phyloP scores from a whole-genome alignment of 2,888 invertebrate species.

The Pristionchus arcanus region DNA sequence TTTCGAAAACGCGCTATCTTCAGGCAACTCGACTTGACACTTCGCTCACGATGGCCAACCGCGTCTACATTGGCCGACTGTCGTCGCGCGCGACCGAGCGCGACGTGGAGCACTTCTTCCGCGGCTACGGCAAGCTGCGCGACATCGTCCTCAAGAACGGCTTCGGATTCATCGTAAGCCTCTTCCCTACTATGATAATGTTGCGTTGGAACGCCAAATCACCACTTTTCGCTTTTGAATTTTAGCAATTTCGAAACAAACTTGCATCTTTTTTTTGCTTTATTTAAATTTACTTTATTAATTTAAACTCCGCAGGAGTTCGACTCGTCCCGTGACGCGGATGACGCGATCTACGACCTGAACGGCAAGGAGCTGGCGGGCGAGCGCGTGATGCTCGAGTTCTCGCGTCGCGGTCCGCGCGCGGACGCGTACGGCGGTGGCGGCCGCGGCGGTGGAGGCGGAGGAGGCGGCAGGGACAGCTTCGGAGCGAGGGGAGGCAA shows the following conservation, averaged over 20 bases:
- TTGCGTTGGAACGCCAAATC: not conserved
- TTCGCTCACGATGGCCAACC: constrained; percentile 54
- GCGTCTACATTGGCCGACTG: constrained; percentile 88
- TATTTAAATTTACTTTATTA: not conserved
- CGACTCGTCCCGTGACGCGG: constrained; percentile 82
- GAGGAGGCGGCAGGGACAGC: constrained; percentile 31
- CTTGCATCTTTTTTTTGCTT: not conserved
- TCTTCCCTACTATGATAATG: not conserved
- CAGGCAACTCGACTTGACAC: constrained; percentile 43
- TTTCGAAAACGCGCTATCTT: not conserved
- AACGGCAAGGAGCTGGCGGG: constrained; percentile 82
- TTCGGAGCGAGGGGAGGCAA: constrained; percentile 19
- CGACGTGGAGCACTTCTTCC: constrained; percentile 96
- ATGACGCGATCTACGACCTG: constrained; percentile 82
- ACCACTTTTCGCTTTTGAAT: not conserved
- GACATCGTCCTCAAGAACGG: constrained; percentile 97
- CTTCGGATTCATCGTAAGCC: constrained; percentile 93
- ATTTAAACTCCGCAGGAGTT: constrained; percentile 80
- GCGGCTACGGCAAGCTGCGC: constrained; percentile 93
- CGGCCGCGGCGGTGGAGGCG: constrained; percentile 48
- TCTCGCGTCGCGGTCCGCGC: constrained; percentile 70
- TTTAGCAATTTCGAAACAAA: no score
- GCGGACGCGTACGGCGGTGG: constrained; percentile 56
- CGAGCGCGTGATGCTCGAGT: constrained; percentile 79
- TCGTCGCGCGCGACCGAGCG: constrained; percentile 89